Base-by-base conservation (phyloP, 2,888 invertebrate genomes). In the Ectemnius continuus region DNA sequence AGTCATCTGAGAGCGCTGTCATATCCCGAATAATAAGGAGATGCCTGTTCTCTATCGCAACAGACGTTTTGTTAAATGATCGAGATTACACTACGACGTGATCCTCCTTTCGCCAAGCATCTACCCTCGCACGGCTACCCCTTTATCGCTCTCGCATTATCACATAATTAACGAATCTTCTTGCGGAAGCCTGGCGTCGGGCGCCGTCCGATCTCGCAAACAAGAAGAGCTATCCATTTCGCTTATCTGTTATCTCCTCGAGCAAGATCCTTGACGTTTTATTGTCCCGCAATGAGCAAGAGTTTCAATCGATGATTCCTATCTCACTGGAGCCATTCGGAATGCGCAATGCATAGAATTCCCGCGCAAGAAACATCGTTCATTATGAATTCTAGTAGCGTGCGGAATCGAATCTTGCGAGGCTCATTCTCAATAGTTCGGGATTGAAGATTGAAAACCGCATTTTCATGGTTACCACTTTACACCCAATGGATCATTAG, bases 1-100 rank as follows among this genome's bases (percentile, higher is more conserved):
- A 73, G 70, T 73, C 58, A 60, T 63, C 36, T 28, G 59, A 18
- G 56, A 6, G 6, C 26, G 48, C n/a, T n/a, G 52, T 45, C 64
- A 60, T 66, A 56, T 48, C 48, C 16, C 64, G 67, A 67, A 65
- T 61, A 72, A 76, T 70, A 76, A 71, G 63, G 52, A 5, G 20
- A 62, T 18, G 26, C n/a, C 36, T 36, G 36, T 36, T 36, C 36
- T 16, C 48, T 36, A 56, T 2, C 8, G 52, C 18, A 67, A 62
- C 72, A 70, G 75, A 79, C 79, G 80, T 70, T 73, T 56, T 36
- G 62, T 68, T 63, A 67, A 61, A 73, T 18, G 67, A 71, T 71
- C 47, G 76, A 65, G 71, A 67, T 52, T 59, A 26, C 64, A 65
- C 60, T 58, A 46, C 61, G 52, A 46, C 61, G 52, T 11, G 36